phyloP scores from a whole-genome alignment of 2,797 vertebrate genomes.

The Craterocephalus amniculus region DNA sequence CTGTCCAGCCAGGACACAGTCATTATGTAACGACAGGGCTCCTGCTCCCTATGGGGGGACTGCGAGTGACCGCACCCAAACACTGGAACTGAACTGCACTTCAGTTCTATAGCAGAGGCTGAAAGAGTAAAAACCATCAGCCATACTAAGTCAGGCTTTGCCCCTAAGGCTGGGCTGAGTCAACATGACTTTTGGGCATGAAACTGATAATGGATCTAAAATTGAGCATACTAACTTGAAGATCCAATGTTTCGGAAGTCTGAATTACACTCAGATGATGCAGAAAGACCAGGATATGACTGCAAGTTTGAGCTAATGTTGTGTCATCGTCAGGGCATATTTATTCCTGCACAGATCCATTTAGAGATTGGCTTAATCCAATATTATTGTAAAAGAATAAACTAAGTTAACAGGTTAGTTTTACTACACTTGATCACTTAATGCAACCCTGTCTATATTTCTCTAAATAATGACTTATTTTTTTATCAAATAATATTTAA shows the following conservation, averaged over 20 bases:
- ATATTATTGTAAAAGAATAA: background rate
- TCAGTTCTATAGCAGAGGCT: conserved; percentile 44
- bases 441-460: background rate
- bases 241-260: conserved; percentile 11
- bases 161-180: conserved; percentile 14
- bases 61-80: conserved; percentile 66
- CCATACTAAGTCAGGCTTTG: conserved; percentile 18
- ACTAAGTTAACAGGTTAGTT: too few relatives aligned
- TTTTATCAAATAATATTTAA: background rate
- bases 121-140: conserved; percentile 43
- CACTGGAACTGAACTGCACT: conserved; percentile 64
- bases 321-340: conserved; percentile 5
- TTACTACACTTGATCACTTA: background rate
- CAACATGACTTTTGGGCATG: background rate
- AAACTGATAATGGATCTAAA: conserved; percentile 25
- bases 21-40: conserved; percentile 74
- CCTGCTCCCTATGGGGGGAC: conserved; percentile 55
- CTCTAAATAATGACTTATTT: background rate
- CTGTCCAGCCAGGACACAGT: conserved; percentile 58
- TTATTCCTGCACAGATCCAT: background rate
- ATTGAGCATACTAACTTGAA: conserved; percentile 20
- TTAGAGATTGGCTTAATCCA: background rate
- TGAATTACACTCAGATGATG: conserved; percentile 6
- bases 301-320: conserved; percentile 3
- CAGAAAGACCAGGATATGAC: conserved; percentile 6